Evolutionary conservation across 30 jellyfish, hydroid and myxozoan genomes (phyloP), one percentile per base, ranked within the genome.

Genomic region (Sanderia malayensis): DNA sequence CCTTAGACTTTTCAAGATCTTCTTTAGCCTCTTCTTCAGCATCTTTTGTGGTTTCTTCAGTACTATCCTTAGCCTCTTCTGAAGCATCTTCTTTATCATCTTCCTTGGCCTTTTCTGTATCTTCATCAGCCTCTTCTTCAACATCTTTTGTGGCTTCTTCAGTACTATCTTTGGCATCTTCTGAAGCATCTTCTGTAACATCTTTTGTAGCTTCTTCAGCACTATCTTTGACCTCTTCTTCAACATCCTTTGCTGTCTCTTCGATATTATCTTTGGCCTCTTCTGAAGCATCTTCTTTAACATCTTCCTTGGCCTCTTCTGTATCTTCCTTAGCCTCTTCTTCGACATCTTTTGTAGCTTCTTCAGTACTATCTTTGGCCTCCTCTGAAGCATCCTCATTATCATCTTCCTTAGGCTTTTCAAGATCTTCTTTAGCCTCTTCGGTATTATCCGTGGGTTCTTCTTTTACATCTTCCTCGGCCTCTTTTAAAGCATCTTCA

Each of bases 271-370:
- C 46, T 20, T 20, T 3, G 44, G 10, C 71, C 45, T 69, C 46
- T 52, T 46, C 32, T 21, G 59, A 63, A 1, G 18, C 70, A 11
- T 63, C 76, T 29, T 64, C 67, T 0, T 19, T 30, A 9, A 27
- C 75, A 18, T 11, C 86, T 46, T 71, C 62, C 6, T 37, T 63
- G 18, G 20, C 73, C 3, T 22, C 49, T 7, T 47, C 31, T 31
- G 15, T 46, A 6, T 58, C 73, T 24, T 70, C 45, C 23, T 47
- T 31, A 9, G 44, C 13, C n/a, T 44, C 57, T 13, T 31, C 74
- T 11, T 31, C 46, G 25, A 4, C 10, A 15, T 31, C 49, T 61
- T 60, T 24, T 61, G 46, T 4, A 31, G 37, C 45, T 6, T 24
- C 37, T n/a, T 29, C 76, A 2, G 55, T 63, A 1, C 4, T 63